Base-by-base conservation (phyloP, 1,140 invertebrate genomes). In the Leptoteleia sp. region DNA sequence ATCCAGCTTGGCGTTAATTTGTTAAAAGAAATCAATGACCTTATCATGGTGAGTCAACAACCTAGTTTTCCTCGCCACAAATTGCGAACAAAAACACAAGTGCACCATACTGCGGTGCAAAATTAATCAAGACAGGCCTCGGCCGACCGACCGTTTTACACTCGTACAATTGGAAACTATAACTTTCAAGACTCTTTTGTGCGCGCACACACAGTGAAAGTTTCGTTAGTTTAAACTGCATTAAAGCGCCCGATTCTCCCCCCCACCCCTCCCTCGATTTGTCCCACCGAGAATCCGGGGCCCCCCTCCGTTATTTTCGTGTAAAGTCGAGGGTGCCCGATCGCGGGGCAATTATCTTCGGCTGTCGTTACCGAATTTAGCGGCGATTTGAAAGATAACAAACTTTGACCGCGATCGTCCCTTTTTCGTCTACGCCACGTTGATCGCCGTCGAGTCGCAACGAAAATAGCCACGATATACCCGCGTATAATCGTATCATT, bases 401-500 rank as follows among this genome's bases (percentile, higher is more conserved):
- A 8, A n/a, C n/a, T n/a, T n/a, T n/a, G n/a, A n/a, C n/a, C n/a
- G n/a, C n/a, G 22, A 29, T 42, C 27, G 16, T 33, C 59, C 67
- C 54, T 62, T 72, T 72, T 62, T 64, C 40, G 50, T 50, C 70
- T 42, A 45, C 37, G 33, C 38, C 33, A 54, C 42, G 59, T 9
- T 62, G 38, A 72, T 72, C 47, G 37, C 13, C n/a, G 55, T 33
- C 12, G 45, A 52, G 38, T 48, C 43, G 22, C 12, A 50, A 45
- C 52, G 35, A 67, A 67, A 75, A 75, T 75, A 75, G 43, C 55
- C 47, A 37, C 61, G 61, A 75, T 52, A 59, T n/a, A n/a, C n/a
- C n/a, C 54, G 59, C 71, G 71, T 75, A 75, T n/a, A 67, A 75
- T 75, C 54, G 33, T 31, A 61, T 75, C 45, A 52, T 75, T 75